Conservation (phyloP, 2,888 invertebrate species). For the Plagodis dolabraria region DNA sequence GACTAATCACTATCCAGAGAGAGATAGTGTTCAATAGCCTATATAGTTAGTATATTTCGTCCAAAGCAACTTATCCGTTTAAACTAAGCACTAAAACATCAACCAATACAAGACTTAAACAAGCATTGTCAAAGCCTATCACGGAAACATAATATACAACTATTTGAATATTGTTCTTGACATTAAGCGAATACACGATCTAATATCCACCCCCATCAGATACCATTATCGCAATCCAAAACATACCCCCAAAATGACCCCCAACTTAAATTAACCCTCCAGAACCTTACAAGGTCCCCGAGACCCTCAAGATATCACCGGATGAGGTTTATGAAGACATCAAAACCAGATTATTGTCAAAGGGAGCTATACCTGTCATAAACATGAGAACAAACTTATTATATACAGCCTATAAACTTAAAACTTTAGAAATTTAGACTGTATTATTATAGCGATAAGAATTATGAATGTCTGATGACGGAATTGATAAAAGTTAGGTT, state of each 20-base stretch:
- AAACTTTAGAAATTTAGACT: conserved; percentile 36
- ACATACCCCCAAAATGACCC: conserved; percentile 32
- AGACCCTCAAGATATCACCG: conserved; percentile 46
- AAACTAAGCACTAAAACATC: no score
- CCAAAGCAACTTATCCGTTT: no score
- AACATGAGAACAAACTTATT: conserved; percentile 43
- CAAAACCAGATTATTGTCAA: conserved; percentile 66
- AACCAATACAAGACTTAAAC: no score
- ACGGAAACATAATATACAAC: neutral
- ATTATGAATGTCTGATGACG: conserved; percentile 15
- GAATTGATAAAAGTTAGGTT: conserved; percentile 5
- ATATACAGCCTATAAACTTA: conserved; percentile 1
- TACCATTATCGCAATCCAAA: conserved; percentile 31
- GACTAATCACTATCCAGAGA: no score
- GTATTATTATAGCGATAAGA: conserved; percentile 26
- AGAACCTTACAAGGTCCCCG: conserved; percentile 45
- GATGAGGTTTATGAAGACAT: conserved; percentile 67
- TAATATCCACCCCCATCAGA: conserved; percentile 27
- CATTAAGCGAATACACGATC: conserved; percentile 16
- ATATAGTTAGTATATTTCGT: no score
- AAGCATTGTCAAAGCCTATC: neutral
- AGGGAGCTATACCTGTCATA: conserved; percentile 65
- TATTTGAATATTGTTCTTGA: neutral
- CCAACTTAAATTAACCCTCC: conserved; percentile 34
- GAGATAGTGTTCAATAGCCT: no score